phyloP scores from a whole-genome alignment of 2,797 vertebrate genomes.

The Meda fulgida region DNA sequence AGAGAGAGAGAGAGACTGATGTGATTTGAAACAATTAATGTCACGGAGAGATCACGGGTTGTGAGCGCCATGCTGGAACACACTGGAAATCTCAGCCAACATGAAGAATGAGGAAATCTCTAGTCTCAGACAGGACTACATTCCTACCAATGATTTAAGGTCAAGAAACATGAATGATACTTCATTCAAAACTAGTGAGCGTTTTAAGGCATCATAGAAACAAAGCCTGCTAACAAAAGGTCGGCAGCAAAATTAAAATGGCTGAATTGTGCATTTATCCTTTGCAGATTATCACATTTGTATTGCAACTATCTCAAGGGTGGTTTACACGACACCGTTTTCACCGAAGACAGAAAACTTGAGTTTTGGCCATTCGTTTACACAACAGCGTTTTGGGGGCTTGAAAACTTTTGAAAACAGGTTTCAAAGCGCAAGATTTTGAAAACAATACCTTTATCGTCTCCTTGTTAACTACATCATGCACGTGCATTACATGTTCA shows the following conservation, averaged over 20 bases:
- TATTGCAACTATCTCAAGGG: neutral
- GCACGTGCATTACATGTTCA: too few relatives aligned
- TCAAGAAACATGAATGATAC: neutral
- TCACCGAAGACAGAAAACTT: neutral
- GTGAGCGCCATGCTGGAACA: neutral
- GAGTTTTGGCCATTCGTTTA: neutral
- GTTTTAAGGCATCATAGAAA: neutral
- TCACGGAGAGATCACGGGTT: neutral
- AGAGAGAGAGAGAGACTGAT: too few relatives aligned
- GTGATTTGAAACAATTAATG: conserved; percentile 28
- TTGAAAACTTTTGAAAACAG: too few relatives aligned
- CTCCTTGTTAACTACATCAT: neutral
- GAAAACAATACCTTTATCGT: too few relatives aligned
- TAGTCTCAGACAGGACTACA: neutral
- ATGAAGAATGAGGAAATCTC: neutral
- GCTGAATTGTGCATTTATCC: neutral
- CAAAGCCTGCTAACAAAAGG: neutral
- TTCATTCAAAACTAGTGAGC: neutral
- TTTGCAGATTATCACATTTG: neutral
- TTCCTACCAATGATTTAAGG: neutral
- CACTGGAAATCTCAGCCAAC: neutral
- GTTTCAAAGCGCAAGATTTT: too few relatives aligned
- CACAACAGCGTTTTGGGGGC: neutral
- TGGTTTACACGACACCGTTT: neutral
- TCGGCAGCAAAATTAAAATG: neutral